phyloP scores from a whole-genome alignment of 2,888 invertebrate genomes.

The Hirtodrosophila duncani region DNA sequence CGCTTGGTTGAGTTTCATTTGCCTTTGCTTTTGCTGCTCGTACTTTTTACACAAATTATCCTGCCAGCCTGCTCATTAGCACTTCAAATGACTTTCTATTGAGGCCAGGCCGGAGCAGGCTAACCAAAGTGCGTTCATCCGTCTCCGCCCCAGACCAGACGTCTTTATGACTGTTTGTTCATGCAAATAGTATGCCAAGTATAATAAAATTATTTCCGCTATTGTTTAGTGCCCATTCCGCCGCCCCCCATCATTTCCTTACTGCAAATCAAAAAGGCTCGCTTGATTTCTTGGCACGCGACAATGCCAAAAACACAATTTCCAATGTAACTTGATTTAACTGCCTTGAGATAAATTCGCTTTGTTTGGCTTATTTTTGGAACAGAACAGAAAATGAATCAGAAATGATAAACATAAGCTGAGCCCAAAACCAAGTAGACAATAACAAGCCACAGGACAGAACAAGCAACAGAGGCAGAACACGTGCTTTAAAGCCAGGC shows the following conservation, averaged over 20 bases:
- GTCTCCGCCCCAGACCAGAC: constrained; percentile 36
- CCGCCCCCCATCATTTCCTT: constrained; percentile 4
- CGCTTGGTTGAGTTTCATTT: no score
- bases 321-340: constrained; percentile 48
- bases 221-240: constrained; percentile 43
- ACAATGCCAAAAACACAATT: constrained; percentile 14
- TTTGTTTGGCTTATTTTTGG: constrained; percentile 50
- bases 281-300: constrained; percentile 51
- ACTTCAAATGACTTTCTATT: constrained; percentile 40
- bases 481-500: constrained; percentile 36
- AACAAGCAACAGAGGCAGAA: constrained; percentile 19
- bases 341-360: constrained; percentile 53
- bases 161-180: constrained; percentile 60
- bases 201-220: constrained; percentile 66
- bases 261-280: constrained; percentile 34
- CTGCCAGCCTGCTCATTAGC: constrained; percentile 40
- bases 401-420: constrained; percentile 42
- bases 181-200: constrained; percentile 54
- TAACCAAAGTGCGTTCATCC: constrained; percentile 27
- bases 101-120: constrained; percentile 28
- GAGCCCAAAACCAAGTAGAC: constrained; percentile 14
- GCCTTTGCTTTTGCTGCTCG: background rate
- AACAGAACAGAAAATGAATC: constrained; percentile 44
- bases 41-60: background rate
- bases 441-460: constrained; percentile 9